Evolutionary conservation across 1,140 invertebrate species (phyloP).

Genomic region (Euschistus heros): DNA sequence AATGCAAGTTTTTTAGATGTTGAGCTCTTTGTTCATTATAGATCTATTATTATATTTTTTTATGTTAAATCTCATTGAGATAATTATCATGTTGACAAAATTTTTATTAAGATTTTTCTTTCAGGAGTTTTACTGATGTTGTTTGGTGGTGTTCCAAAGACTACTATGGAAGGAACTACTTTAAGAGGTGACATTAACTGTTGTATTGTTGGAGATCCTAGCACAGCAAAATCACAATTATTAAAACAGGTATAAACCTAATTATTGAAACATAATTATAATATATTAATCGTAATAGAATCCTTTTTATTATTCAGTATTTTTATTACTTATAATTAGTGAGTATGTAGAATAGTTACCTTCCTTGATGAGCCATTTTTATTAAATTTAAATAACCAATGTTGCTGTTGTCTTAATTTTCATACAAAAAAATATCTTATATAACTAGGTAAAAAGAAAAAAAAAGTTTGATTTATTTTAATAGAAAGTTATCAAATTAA

Average conservation of each 20-base stretch:
- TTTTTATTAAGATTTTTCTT: slow-evolving; percentile 20
- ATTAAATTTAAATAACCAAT: neutral
- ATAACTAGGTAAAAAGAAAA: too few relatives aligned
- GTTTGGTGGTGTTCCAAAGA: slow-evolving; percentile 95
- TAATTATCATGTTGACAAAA: neutral
- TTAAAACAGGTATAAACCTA: slow-evolving; percentile 61
- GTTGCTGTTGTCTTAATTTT: neutral
- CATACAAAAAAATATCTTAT: too few relatives aligned
- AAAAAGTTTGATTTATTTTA: too few relatives aligned
- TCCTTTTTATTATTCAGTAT: neutral
- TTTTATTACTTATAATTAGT: neutral
- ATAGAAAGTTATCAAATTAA: too few relatives aligned
- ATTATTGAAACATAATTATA: neutral
- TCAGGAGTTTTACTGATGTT: slow-evolving; percentile 81
- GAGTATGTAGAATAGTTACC: neutral
- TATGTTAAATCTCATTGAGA: too few relatives aligned
- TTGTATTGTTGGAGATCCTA: slow-evolving; percentile 97
- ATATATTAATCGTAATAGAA: neutral
- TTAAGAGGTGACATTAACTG: slow-evolving; percentile 95
- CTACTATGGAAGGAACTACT: slow-evolving; percentile 76
- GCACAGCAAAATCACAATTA: slow-evolving; percentile 96
- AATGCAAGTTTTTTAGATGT: too few relatives aligned
- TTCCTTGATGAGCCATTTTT: neutral
- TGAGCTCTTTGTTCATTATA: too few relatives aligned
- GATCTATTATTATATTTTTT: too few relatives aligned